phyloP scores from a whole-genome alignment of 37 sponge, comb jelly and placozoan species.

The Spongia lamella region DNA sequence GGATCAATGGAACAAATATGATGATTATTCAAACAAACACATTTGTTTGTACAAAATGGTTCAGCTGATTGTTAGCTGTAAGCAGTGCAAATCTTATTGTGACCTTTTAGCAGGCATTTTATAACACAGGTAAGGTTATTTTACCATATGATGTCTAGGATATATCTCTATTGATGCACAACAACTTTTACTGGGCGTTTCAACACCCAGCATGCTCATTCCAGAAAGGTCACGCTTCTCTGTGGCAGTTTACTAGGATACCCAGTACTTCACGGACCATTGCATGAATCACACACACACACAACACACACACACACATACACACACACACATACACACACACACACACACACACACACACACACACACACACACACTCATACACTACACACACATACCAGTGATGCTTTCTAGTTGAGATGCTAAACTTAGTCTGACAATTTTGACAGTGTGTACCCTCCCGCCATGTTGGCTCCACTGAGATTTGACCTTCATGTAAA shows the following conservation, averaged over 20 bases:
- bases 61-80: too few relatives aligned
- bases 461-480: constrained; percentile 81
- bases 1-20: too few relatives aligned
- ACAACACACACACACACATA: background rate
- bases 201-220: background rate
- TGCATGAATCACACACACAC: too few relatives aligned
- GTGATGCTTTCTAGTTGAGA: constrained; percentile 90
- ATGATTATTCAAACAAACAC: too few relatives aligned
- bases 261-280: too few relatives aligned
- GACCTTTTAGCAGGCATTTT: too few relatives aligned
- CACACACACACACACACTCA: constrained; percentile 18
- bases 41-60: too few relatives aligned
- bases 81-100: too few relatives aligned
- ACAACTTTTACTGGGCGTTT: background rate
- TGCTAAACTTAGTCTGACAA: constrained; percentile 78
- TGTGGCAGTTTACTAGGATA: too few relatives aligned
- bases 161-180: background rate
- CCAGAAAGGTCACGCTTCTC: too few relatives aligned
- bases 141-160: too few relatives aligned
- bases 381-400: constrained; percentile 49
- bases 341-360: constrained; percentile 1
- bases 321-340: constrained; percentile 4
- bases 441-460: constrained; percentile 76
- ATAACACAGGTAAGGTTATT: too few relatives aligned
- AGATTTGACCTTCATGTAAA: constrained; percentile 62